Conservation (phyloP, 2,113 vertebrate species). For the Cephalophus harveyi region DNA sequence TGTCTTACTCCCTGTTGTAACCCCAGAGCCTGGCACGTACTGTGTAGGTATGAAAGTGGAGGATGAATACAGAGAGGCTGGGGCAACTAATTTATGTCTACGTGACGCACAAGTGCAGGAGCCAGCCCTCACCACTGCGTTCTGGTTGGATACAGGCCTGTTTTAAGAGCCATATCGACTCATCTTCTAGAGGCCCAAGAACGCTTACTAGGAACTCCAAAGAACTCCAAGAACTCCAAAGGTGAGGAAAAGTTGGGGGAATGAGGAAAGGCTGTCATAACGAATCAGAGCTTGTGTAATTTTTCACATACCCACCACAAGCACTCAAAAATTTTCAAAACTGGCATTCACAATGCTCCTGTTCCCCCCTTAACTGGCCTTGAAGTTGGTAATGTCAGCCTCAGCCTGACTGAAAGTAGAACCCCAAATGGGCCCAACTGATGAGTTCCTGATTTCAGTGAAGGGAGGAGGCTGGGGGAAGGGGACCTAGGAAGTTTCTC, state of each 20-base stretch:
- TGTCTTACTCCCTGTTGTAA: neutral
- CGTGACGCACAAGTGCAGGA: neutral
- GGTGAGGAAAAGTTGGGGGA: neutral
- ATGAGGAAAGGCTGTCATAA: rapidly evolving
- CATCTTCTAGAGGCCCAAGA: neutral
- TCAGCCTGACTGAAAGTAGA: neutral
- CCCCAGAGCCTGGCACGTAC: neutral
- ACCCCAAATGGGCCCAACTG: neutral
- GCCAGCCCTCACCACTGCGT: neutral
- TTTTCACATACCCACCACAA: neutral
- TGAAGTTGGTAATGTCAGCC: neutral
- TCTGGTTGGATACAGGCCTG: neutral
- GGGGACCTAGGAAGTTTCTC: neutral
- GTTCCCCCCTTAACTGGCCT: neutral
- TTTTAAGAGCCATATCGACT: neutral
- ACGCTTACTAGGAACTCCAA: neutral
- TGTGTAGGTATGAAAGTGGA: neutral
- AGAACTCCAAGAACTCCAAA: no score
- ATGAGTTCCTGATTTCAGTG: neutral
- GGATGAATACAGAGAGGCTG: neutral
- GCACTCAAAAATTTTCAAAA: neutral
- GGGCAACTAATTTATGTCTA: no score
- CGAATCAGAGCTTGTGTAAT: neutral
- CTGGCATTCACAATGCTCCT: neutral
- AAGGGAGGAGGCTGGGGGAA: neutral